A percentile compares a stretch with the other conserved stretches of the same genome.
Evolutionary conservation across 2,888 invertebrate species (phyloP).

Genomic region (Chelonus formosanus): DNA sequence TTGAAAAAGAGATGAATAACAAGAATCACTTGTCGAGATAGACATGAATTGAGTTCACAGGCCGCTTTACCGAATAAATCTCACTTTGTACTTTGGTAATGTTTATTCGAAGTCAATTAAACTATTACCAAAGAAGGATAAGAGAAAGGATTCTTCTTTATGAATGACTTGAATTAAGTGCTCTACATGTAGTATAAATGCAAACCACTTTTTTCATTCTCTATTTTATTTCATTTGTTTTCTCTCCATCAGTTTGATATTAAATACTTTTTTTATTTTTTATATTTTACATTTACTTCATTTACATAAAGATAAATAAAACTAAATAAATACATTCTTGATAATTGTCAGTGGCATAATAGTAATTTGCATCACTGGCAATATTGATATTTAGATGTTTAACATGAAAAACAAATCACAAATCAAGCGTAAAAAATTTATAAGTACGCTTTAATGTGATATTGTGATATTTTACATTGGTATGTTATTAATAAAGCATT

Average conservation of each 20-base stretch:
- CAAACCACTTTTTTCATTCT: slow-evolving; percentile 27
- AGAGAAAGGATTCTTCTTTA: not conserved
- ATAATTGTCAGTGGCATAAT: slow-evolving; percentile 29
- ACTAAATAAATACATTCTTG: not conserved
- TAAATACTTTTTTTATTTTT: slow-evolving; percentile 26
- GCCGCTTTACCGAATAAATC: slow-evolving; percentile 28
- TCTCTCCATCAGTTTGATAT: not conserved
- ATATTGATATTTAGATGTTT: slow-evolving; percentile 3
- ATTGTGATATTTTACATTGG: not conserved
- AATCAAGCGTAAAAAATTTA: slow-evolving; percentile 1
- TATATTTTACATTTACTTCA: slow-evolving; percentile 5
- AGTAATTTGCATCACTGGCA: slow-evolving; percentile 31
- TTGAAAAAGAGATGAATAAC: slow-evolving; percentile 7
- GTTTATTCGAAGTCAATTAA: slow-evolving; percentile 34
- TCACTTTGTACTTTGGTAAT: slow-evolving; percentile 22
- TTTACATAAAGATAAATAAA: not conserved
- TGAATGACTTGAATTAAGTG: slow-evolving; percentile 6
- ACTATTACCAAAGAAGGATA: slow-evolving; percentile 15
- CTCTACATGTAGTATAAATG: slow-evolving; percentile 13
- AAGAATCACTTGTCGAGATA: slow-evolving; percentile 14
- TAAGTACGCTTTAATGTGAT: slow-evolving; percentile 1
- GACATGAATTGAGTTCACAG: slow-evolving; percentile 22
- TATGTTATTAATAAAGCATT: not conserved
- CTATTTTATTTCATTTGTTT: not conserved
- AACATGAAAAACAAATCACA: not conserved